These are phyloP conservation scores for Oithona nana DNA, from an alignment of 2,888 invertebrate species.

Conservation along the genomic window DNA sequence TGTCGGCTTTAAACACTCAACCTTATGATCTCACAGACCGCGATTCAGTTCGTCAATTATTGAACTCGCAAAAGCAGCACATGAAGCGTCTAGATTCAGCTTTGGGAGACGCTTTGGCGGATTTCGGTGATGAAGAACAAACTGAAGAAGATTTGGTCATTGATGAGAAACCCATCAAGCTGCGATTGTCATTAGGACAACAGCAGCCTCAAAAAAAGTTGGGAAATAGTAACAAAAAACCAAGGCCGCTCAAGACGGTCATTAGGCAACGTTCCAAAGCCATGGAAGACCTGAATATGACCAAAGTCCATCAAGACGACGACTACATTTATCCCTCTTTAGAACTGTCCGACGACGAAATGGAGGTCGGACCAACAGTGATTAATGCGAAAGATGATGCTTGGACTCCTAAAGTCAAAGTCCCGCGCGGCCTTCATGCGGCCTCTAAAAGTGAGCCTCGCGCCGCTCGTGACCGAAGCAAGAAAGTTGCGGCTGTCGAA, in stretches of 20 bases:
- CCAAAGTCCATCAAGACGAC: slow-evolving; percentile 3
- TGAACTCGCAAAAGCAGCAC: background rate
- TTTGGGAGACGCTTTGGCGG: background rate
- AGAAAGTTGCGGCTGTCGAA: background rate
- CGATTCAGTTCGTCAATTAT: slow-evolving; percentile 4
- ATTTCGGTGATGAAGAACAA: background rate
- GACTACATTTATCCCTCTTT: slow-evolving; percentile 1
- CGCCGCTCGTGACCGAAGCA: background rate
- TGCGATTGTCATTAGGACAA: background rate
- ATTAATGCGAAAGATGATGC: background rate
- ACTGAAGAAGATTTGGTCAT: background rate
- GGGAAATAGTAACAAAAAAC: too few species aligned
- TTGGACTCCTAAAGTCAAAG: background rate
- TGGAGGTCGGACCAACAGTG: background rate
- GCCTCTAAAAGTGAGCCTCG: background rate
- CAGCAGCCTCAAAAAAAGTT: background rate
- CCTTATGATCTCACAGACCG: slow-evolving; percentile 2
- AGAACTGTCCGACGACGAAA: background rate
- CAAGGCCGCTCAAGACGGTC: background rate
- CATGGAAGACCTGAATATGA: background rate
- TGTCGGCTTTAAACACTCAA: background rate
- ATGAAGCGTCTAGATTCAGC: background rate
- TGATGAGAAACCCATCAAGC: background rate
- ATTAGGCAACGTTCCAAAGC: background rate
- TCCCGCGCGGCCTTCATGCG: background rate